A percentile compares a stretch with the other conserved stretches of the same genome.
phyloP scores from a whole-genome alignment of 2,113 vertebrate species.

The Corythaixoides concolor region DNA sequence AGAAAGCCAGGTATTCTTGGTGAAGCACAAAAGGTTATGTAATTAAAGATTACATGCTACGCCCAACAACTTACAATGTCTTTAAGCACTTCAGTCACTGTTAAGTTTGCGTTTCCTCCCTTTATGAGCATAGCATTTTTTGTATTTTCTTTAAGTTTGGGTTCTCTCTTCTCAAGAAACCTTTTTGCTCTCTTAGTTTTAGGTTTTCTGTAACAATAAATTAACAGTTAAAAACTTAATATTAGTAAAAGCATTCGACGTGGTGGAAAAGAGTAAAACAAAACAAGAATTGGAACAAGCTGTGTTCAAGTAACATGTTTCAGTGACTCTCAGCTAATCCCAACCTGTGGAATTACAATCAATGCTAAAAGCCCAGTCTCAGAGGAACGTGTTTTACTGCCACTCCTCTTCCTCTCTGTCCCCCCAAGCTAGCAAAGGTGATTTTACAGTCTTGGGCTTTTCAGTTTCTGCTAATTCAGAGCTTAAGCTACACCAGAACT shows the following conservation, averaged over 20 bases:
- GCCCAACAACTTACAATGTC: constrained; percentile 82
- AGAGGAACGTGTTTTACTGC: not conserved
- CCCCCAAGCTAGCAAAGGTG: not conserved
- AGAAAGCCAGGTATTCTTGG: not conserved
- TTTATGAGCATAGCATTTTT: constrained; percentile 94
- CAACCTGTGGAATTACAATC: not conserved
- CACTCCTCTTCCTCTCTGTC: not conserved
- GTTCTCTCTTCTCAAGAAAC: constrained; percentile 87
- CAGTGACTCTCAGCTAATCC: not conserved
- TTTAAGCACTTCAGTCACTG: constrained; percentile 85
- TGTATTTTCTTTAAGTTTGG: constrained; percentile 87
- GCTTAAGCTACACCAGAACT: not conserved
- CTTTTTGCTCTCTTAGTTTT: constrained; percentile 93
- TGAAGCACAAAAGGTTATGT: not conserved
- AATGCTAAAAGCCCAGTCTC: not conserved
- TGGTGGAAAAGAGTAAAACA: not conserved
- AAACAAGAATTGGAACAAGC: not conserved
- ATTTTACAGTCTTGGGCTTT: not conserved
- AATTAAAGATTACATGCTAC: not conserved
- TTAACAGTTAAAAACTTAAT: not conserved
- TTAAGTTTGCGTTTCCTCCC: constrained; percentile 89
- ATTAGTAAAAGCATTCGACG: not conserved
- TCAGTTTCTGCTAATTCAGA: not conserved
- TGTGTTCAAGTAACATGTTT: not conserved
- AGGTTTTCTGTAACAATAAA: constrained; percentile 82